A percentile compares a stretch with the other conserved stretches of the same genome.
Evolutionary conservation across 2,113 vertebrate species (phyloP).

Genomic region (Phalacrocorax aristotelis): DNA sequence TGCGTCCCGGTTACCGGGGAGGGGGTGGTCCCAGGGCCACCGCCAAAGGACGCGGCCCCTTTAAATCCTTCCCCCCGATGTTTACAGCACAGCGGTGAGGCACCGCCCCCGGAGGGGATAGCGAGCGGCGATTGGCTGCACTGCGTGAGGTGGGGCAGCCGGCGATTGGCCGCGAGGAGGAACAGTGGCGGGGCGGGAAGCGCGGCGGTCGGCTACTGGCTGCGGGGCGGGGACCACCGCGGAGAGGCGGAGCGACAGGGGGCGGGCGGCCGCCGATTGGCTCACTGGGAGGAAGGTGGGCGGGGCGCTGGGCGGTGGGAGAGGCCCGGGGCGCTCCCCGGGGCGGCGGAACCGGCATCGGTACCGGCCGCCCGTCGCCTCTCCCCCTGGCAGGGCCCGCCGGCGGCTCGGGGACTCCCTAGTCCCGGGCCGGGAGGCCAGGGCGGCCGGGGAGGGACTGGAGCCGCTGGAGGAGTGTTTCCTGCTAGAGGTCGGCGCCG

Average conservation of each 20-base stretch:
- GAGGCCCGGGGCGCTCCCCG: too few species aligned
- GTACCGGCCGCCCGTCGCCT: too few species aligned
- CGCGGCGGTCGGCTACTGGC: neutral
- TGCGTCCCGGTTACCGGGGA: too few species aligned
- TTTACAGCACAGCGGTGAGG: neutral
- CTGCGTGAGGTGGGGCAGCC: accelerated
- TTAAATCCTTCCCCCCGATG: neutral
- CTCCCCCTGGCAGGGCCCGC: too few species aligned
- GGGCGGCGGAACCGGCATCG: too few species aligned
- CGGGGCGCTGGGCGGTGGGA: neutral
- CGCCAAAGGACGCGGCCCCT: neutral
- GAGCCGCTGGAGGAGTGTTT: too few species aligned
- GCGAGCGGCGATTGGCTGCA: neutral
- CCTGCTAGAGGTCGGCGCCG: too few species aligned
- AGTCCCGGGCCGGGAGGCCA: too few species aligned
- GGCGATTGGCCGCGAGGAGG: neutral
- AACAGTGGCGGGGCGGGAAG: neutral
- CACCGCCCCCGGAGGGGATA: neutral
- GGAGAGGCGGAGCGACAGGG: accelerated
- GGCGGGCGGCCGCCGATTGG: neutral
- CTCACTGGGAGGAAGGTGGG: neutral
- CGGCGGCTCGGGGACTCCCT: too few species aligned
- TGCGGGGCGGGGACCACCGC: accelerated
- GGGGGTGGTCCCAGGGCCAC: neutral
- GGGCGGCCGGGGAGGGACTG: too few species aligned